phyloP scores from a whole-genome alignment of 37 sponge, comb jelly and placozoan species.

The Eunapius fragilis region DNA sequence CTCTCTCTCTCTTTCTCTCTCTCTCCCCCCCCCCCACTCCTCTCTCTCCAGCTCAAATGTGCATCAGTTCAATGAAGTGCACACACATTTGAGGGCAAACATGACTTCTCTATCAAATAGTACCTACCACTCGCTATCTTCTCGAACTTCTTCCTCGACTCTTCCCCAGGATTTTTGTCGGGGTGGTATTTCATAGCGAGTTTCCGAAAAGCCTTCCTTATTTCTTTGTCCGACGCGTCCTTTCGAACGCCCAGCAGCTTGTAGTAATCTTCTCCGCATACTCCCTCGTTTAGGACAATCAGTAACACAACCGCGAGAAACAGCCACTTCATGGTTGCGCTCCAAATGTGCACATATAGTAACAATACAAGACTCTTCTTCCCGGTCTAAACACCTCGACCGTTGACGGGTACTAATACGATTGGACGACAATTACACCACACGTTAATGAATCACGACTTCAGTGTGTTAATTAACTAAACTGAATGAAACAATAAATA shows the following conservation, averaged over 20 bases:
- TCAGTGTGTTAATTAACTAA: not conserved
- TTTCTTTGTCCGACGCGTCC: conserved; percentile 65
- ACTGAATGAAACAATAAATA: too few species aligned
- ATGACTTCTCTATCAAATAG: not conserved
- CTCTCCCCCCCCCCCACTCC: too few species aligned
- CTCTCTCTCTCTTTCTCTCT: too few species aligned
- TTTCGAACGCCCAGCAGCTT: conserved; percentile 63
- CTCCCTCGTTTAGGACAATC: not conserved
- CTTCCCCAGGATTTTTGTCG: conserved; percentile 66
- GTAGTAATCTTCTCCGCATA: conserved; percentile 63
- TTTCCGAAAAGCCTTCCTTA: conserved; percentile 74
- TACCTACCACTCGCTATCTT: conserved; percentile 74
- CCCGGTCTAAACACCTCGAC: too few species aligned
- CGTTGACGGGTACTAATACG: not conserved
- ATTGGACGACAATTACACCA: not conserved
- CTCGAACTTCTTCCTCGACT: conserved; percentile 64
- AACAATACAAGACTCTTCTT: too few species aligned
- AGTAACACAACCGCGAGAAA: not conserved
- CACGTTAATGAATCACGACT: not conserved
- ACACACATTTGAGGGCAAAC: too few species aligned
- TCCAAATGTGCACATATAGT: too few species aligned
- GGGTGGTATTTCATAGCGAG: conserved; percentile 77
- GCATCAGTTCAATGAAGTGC: too few species aligned
- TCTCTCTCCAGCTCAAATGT: too few species aligned
- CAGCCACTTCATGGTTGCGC: not conserved